phyloP scores from a whole-genome alignment of 1,140 invertebrate genomes.

The Bombus pascuorum region DNA sequence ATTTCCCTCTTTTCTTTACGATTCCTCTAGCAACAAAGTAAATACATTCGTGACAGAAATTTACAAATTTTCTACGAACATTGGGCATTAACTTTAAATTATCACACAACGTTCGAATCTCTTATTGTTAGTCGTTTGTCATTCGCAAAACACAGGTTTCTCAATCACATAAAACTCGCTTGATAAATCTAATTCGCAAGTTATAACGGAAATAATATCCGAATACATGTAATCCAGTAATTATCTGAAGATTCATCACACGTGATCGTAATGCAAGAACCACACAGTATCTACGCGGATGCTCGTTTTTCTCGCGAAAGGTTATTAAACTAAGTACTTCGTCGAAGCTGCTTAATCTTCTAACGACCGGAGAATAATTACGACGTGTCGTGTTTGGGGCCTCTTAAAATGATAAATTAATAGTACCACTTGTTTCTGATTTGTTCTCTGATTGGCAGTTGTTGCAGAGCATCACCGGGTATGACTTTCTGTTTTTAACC shows the following conservation, averaged over 20 bases:
- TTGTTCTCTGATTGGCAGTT: constrained; percentile 22
- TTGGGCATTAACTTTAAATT: background rate
- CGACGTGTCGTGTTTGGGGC: background rate
- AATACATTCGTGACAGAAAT: background rate
- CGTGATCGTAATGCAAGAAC: constrained; percentile 4
- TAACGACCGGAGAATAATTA: constrained; percentile 10
- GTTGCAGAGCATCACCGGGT: background rate
- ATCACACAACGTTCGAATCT: background rate
- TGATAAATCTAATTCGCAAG: no score
- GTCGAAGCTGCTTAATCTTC: constrained; percentile 20
- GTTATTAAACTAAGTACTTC: constrained; percentile 6
- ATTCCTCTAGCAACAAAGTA: background rate
- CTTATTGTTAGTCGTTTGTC: background rate
- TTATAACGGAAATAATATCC: background rate
- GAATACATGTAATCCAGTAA: background rate
- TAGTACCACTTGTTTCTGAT: constrained; percentile 28
- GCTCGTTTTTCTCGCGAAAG: background rate
- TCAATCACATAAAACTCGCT: background rate
- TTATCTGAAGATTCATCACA: background rate
- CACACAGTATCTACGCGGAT: background rate
- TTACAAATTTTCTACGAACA: background rate
- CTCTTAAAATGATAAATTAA: constrained; percentile 23
- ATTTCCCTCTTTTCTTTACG: background rate
- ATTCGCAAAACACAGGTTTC: constrained; percentile 5
- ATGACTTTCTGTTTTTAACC: background rate